Evolutionary conservation across 2,888 invertebrate genomes (phyloP), one percentile per base, ranked within the genome.

Genomic region (Acanthacorydalis orientalis): DNA sequence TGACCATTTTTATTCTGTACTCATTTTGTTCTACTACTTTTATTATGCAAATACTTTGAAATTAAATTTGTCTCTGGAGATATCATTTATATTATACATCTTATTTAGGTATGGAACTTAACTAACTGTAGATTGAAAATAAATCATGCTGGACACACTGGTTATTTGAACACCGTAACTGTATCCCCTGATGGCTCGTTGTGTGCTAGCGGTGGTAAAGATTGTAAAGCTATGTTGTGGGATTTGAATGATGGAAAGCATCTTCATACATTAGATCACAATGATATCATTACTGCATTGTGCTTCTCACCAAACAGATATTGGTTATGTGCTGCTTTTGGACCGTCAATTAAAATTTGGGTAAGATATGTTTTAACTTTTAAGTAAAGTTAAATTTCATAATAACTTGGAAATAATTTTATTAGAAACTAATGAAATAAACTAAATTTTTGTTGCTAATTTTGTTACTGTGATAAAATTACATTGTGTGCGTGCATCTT

Each of bases 281-380:
- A 93, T 68, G 96, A 96, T 64, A 89, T 90, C 67, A 97, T 98
- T 70, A 96, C 95, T 59, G 89, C 97, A 6, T 73, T 98, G 59
- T 92, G 93, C 79, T 98, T 99, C 83, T 95, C 95, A 53, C 98
- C 98, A 53, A 98, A 98, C 74, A 83, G 96, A 63, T 98, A 98
- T 64, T 98, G 98, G 98, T 78, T 99, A 54, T 98, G 98, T 68
- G 98, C 96, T 62, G 98, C 98, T 16, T 96, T 90, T 60, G 97
- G 97, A 58, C 90, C 95, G 53, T 86, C 87, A 57, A 96, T 98
- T 67, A 96, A 95, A 73, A 97, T 98, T 65, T 98, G 97, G 97
- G 83, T 83, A 73, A 61, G 70, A 61, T 8, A n/a, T n/a, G n/a
- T n/a, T n/a, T n/a, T n/a, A n/a, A n/a, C n/a, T n/a, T n/a, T n/a